Evolutionary conservation across 1,140 invertebrate genomes (phyloP).

Genomic region (Wiebesia pumilae): DNA sequence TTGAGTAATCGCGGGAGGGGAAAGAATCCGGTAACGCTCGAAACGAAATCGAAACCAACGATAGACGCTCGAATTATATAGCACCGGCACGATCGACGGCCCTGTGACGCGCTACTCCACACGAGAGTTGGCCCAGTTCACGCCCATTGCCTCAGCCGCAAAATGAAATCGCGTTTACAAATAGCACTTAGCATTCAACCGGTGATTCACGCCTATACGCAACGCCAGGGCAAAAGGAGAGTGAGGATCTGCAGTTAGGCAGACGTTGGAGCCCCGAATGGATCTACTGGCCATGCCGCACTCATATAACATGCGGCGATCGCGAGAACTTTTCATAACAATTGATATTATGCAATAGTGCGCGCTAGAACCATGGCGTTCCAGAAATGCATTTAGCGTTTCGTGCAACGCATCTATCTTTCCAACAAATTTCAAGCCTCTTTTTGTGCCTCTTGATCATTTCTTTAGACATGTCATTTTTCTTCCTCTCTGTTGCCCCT

Average conservation of each 20-base stretch:
- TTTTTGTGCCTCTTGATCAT: conserved; percentile 29
- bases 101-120: background rate
- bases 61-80: background rate
- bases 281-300: background rate
- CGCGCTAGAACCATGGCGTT: conserved; percentile 1
- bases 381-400: conserved; percentile 46
- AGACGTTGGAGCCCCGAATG: background rate
- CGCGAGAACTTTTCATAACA: conserved; percentile 55
- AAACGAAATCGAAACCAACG: conserved; percentile 10
- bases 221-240: background rate
- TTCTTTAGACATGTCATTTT: conserved; percentile 43
- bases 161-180: conserved; percentile 51
- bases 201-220: conserved; percentile 36
- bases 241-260: background rate
- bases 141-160: conserved; percentile 42
- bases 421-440: conserved; percentile 40
- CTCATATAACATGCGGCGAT: conserved; percentile 27
- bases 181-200: conserved; percentile 50
- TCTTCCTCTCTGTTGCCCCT: conserved; percentile 25
- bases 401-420: conserved; percentile 45
- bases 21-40: background rate
- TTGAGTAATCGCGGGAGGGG: background rate
- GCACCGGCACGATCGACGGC: background rate
- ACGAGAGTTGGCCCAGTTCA: conserved; percentile 35
- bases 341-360: conserved; percentile 50